These are phyloP conservation scores for Pseudorhiza aurosa DNA, from an alignment of 30 jellyfish, hydroid and myxozoan genomes.

Conservation along the genomic window DNA sequence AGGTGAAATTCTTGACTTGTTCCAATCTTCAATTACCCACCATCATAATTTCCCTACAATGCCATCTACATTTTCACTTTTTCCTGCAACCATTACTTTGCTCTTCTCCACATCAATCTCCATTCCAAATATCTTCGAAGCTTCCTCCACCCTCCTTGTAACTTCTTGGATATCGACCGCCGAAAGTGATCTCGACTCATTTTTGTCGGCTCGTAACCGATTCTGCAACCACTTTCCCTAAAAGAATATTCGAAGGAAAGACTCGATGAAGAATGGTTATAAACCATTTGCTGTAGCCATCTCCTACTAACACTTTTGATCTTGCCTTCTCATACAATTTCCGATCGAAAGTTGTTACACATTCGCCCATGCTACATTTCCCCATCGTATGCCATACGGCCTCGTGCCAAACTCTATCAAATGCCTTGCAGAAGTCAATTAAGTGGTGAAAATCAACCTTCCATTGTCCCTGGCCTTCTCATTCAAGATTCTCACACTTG, in stretches of 20 bases:
- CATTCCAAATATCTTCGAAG: no score
- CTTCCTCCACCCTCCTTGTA: no score
- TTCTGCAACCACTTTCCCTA: neutral
- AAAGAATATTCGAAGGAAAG: conserved; percentile 10
- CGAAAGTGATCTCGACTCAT: no score
- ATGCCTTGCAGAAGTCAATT: neutral
- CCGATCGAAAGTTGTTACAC: neutral
- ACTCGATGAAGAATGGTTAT: neutral
- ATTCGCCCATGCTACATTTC: neutral
- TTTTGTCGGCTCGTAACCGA: neutral
- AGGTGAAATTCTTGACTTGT: no score
- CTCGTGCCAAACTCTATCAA: conserved; percentile 26
- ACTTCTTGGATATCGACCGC: conserved; percentile 6
- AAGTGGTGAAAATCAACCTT: neutral
- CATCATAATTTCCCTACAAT: no score
- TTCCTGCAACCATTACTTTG: no score
- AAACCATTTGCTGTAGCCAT: neutral
- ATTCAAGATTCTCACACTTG: conserved; percentile 10
- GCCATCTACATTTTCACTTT: no score
- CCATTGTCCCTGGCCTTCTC: conserved; percentile 25
- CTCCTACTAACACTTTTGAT: neutral
- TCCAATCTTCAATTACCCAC: no score
- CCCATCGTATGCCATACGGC: neutral
- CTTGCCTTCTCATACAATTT: neutral
- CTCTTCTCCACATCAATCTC: no score